Percentiles rank a stretch among this genome's conserved stretches.
phyloP scores from a whole-genome alignment of 2,888 invertebrate species.

The Eugnorisma glareosa region DNA sequence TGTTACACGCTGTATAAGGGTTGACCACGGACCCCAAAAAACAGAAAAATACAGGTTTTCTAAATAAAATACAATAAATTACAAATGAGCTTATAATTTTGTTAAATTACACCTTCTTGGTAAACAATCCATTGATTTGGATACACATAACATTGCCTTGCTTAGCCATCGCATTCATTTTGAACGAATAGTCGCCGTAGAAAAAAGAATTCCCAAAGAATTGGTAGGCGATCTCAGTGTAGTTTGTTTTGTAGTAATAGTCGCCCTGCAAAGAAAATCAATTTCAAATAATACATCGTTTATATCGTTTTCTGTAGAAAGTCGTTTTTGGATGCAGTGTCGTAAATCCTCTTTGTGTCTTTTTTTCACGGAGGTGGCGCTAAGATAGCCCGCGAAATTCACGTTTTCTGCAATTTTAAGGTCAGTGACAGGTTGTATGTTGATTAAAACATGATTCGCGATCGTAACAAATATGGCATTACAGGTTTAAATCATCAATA shows the following conservation, averaged over 20 bases:
- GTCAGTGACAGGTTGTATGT: neutral
- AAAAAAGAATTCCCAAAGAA: constrained; percentile 61
- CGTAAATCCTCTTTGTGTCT: neutral
- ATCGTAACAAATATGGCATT: neutral
- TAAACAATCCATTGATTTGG: constrained; percentile 32
- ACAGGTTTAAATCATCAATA: neutral
- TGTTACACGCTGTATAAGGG: too few species aligned
- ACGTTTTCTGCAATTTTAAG: neutral
- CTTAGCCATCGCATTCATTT: constrained; percentile 37
- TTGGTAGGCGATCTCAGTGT: constrained; percentile 23
- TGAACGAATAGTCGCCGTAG: constrained; percentile 59
- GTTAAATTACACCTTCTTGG: constrained; percentile 31
- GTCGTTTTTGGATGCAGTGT: neutral
- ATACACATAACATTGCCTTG: constrained; percentile 59
- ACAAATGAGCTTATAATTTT: neutral
- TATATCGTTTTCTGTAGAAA: neutral
- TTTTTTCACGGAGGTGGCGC: neutral
- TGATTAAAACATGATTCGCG: neutral
- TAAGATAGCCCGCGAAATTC: neutral
- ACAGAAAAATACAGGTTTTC: neutral
- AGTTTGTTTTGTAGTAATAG: constrained; percentile 35
- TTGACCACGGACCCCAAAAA: too few species aligned
- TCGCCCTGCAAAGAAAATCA: constrained; percentile 48
- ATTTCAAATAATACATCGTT: neutral
- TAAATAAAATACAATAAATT: neutral